Evolutionary conservation across 1,140 invertebrate species (phyloP).

Genomic region (Tetragnatha versicolor): DNA sequence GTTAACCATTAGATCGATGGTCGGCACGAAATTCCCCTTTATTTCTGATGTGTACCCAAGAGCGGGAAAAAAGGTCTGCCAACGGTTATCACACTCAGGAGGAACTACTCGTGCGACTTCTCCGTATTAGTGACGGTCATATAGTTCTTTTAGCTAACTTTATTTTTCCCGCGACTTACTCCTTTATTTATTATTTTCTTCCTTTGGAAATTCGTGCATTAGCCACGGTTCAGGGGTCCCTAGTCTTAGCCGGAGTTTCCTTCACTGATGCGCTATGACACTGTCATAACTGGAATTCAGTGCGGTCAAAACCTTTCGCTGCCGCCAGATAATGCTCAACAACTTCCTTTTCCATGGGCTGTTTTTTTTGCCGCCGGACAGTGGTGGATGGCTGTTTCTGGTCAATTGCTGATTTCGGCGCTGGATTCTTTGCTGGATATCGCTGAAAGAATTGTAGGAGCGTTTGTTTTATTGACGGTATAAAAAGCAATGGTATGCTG

Average conservation of each 20-base stretch:
- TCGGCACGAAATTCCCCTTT: constrained; percentile 35
- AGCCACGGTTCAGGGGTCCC: constrained; percentile 38
- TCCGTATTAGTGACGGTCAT: constrained; percentile 50
- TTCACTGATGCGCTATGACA: constrained; percentile 45
- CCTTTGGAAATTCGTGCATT: constrained; percentile 51
- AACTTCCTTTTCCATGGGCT: no score
- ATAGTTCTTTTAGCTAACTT: constrained; percentile 54
- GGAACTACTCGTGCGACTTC: constrained; percentile 47
- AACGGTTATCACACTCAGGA: constrained; percentile 49
- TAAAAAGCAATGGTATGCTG: no score
- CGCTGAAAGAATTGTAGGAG: no score
- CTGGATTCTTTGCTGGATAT: no score
- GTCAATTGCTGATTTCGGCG: no score
- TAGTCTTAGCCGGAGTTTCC: constrained; percentile 36
- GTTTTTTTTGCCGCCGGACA: no score
- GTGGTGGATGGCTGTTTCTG: no score
- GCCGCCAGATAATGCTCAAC: no score
- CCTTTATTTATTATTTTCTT: constrained; percentile 53
- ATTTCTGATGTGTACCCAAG: constrained; percentile 45
- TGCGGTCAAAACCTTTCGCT: constrained; percentile 13
- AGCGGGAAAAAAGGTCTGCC: constrained; percentile 11
- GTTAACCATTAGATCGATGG: constrained; percentile 46
- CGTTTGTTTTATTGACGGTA: no score
- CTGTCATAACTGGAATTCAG: constrained; percentile 46
- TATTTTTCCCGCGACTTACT: constrained; percentile 47